Percentiles rank a stretch among this genome's conserved stretches.
Evolutionary conservation across 2,888 invertebrate species (phyloP).

Genomic region (Priocnemis perturbator): DNA sequence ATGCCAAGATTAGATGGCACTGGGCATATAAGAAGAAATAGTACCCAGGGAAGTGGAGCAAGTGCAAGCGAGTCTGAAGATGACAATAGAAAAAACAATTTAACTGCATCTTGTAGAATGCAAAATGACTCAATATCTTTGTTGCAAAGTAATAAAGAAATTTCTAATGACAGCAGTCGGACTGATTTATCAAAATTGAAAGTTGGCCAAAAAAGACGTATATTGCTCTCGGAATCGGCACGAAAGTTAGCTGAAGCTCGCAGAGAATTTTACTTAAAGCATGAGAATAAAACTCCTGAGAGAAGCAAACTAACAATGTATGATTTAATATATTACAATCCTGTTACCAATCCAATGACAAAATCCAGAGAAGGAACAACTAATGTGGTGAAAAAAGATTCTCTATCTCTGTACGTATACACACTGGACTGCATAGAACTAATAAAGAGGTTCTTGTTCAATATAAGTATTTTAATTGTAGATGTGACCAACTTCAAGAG

Average conservation of each 20-base stretch:
- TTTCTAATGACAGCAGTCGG: conserved; percentile 7
- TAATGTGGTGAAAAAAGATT: conserved; percentile 41
- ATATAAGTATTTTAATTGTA: conserved; percentile 15
- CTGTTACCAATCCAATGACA: conserved; percentile 84
- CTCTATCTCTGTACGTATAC: conserved; percentile 62
- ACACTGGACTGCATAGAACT: conserved; percentile 12
- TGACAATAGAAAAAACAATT: conserved; percentile 73
- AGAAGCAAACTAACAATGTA: conserved; percentile 89
- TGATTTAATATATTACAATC: conserved; percentile 95
- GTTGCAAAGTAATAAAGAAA: conserved; percentile 68
- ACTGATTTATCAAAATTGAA: conserved; percentile 38
- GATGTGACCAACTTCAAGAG: conserved; percentile 36
- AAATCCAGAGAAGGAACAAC: conserved; percentile 46
- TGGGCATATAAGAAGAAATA: conserved; percentile 78
- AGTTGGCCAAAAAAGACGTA: conserved; percentile 61
- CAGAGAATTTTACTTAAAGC: conserved; percentile 77
- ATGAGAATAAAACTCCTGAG: conserved; percentile 78
- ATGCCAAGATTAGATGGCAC: conserved; percentile 80
- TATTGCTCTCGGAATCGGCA: conserved; percentile 75
- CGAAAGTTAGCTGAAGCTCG: conserved; percentile 78
- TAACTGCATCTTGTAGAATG: conserved; percentile 60
- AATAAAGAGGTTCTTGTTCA: neutral
- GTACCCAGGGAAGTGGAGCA: conserved; percentile 75
- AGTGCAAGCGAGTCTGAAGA: conserved; percentile 84
- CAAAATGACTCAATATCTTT: conserved; percentile 78